Conservation (phyloP, 2,113 vertebrate species). For the Forbesichthys papilliferus region DNA sequence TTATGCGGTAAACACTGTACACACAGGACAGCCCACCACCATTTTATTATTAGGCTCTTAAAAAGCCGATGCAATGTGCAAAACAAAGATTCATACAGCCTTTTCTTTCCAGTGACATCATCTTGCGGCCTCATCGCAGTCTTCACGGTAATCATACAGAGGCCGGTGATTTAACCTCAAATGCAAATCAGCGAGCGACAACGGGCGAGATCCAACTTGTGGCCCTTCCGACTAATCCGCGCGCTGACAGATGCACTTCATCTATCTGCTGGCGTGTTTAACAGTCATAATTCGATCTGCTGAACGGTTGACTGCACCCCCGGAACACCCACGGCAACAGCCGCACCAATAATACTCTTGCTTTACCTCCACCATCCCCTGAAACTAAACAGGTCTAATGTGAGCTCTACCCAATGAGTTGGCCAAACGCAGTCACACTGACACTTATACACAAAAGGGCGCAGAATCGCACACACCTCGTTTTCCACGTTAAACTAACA, state of each 20-base stretch:
- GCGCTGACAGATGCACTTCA: constrained; percentile 14
- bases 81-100: constrained; percentile 21
- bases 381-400: too few relatives aligned
- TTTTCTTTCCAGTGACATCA: constrained; percentile 61
- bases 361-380: too few relatives aligned
- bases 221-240: constrained; percentile 10
- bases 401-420: too few relatives aligned
- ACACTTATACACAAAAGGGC: too few relatives aligned
- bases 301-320: background rate
- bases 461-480: background rate
- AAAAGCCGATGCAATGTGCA: constrained; percentile 46
- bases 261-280: background rate
- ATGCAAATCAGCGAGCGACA: constrained; percentile 19
- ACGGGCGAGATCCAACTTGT: constrained; percentile 39
- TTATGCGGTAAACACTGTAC: constrained; percentile 57
- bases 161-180: constrained; percentile 14
- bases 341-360: background rate
- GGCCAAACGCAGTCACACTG: too few relatives aligned
- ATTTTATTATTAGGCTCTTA: constrained; percentile 47
- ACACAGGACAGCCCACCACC: constrained; percentile 51
- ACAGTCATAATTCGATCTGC: background rate
- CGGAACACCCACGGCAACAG: constrained; percentile 19
- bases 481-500: background rate
- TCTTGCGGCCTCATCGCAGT: constrained; percentile 31
- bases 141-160: constrained; percentile 27